These are phyloP conservation scores for Eulimnadia texana DNA, from an alignment of 1,140 invertebrate genomes.

Conservation along the genomic window DNA sequence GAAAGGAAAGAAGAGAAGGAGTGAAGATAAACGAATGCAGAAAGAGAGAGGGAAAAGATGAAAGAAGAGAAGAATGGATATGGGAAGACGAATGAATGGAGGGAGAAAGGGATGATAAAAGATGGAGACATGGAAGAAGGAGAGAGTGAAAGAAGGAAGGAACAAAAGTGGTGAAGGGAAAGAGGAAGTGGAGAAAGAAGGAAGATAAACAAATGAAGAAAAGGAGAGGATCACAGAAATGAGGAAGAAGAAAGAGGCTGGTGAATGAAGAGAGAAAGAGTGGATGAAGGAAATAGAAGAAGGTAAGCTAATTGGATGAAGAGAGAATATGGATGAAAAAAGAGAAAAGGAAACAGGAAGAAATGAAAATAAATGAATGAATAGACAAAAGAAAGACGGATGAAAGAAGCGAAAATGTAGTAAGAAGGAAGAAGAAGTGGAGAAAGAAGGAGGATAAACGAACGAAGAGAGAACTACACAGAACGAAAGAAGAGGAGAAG, in stretches of 20 bases:
- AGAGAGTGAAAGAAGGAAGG: background rate
- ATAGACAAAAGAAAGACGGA: background rate
- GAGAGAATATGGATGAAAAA: background rate
- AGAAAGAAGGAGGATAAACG: slow-evolving; percentile 2
- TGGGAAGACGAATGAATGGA: background rate
- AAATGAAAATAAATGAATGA: no score
- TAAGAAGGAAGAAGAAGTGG: background rate
- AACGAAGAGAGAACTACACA: background rate
- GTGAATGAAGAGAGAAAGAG: slow-evolving; percentile 1
- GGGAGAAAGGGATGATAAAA: background rate
- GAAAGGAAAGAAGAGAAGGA: background rate
- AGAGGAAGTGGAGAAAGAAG: slow-evolving; percentile 3
- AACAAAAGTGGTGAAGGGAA: slow-evolving; percentile 10
- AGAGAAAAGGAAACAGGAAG: slow-evolving; percentile 1
- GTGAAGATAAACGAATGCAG: no score
- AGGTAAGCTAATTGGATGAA: background rate
- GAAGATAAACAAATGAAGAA: background rate
- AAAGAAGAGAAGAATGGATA: no score
- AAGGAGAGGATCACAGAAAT: background rate
- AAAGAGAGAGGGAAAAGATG: background rate
- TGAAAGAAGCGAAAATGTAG: slow-evolving; percentile 12
- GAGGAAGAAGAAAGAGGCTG: no score
- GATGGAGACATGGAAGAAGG: no score
- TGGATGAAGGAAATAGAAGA: slow-evolving; percentile 2
- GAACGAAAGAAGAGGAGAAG: background rate